phyloP scores from a whole-genome alignment of 2,888 invertebrate genomes.

The Beris chalybata region DNA sequence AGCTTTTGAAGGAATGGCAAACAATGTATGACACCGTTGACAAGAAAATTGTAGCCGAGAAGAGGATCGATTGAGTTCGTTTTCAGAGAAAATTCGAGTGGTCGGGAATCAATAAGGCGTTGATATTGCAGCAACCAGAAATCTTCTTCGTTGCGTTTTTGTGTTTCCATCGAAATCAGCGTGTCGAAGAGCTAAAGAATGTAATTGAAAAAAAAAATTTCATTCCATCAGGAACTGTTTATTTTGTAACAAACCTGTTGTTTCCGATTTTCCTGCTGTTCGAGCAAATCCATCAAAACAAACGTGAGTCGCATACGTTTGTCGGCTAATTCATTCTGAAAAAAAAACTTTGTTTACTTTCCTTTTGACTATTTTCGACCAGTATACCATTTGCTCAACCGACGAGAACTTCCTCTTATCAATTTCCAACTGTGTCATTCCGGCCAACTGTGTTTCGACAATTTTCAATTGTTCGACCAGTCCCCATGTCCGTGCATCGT shows the following conservation, averaged over 20 bases:
- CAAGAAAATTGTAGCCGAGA: conserved; percentile 69
- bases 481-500: conserved; percentile 76
- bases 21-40: conserved; percentile 74
- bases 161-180: conserved; percentile 71
- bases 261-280: conserved; percentile 68
- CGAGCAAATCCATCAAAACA: conserved; percentile 68
- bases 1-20: conserved; percentile 65
- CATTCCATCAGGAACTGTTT: too few relatives aligned
- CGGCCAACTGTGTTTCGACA: conserved; percentile 71
- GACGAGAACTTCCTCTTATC: conserved; percentile 69
- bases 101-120: conserved; percentile 74
- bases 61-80: conserved; percentile 66
- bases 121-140: conserved; percentile 85
- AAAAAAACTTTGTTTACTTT: conserved; percentile 34
- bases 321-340: conserved; percentile 66
- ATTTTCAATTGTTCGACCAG: conserved; percentile 73
- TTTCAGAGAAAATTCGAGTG: conserved; percentile 65
- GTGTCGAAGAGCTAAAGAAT: conserved; percentile 65
- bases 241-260: conserved; percentile 35
- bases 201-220: too few relatives aligned
- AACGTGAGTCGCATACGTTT: conserved; percentile 69
- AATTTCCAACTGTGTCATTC: conserved; percentile 72
- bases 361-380: background rate
- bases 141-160: conserved; percentile 58
- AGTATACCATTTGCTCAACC: conserved; percentile 65